phyloP scores from a whole-genome alignment of 2,797 vertebrate genomes.

The Lerista edwardsae region DNA sequence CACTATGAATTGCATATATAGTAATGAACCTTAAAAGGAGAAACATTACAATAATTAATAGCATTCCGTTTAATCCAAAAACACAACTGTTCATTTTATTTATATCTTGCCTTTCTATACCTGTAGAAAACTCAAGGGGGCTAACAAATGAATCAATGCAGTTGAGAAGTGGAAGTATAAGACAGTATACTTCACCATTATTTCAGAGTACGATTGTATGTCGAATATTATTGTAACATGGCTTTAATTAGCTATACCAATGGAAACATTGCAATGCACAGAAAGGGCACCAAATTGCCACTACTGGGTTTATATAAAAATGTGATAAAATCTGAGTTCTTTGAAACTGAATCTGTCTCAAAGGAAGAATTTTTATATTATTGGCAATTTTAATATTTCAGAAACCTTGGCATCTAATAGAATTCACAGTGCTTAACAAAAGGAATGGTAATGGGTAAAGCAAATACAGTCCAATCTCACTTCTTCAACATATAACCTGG shows the following conservation, averaged over 20 bases:
- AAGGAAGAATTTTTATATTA: background rate
- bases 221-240: background rate
- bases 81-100: background rate
- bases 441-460: constrained; percentile 2
- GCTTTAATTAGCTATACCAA: background rate
- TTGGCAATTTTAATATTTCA: background rate
- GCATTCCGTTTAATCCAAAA: fast-evolving
- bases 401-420: background rate
- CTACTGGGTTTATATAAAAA: background rate
- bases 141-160: background rate
- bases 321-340: background rate
- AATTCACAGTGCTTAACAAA: constrained; percentile 2
- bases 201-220: background rate
- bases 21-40: background rate
- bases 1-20: too few relatives aligned
- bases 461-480: background rate
- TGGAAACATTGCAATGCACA: background rate
- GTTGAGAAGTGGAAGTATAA: background rate
- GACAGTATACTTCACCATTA: background rate
- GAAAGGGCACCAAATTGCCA: background rate
- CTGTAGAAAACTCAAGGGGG: background rate
- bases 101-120: background rate
- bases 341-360: background rate
- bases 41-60: fast-evolving
- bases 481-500: background rate